Percentiles rank a stretch among this genome's conserved stretches.
Conservation (phyloP, 2,888 invertebrate species). For the Parnassius smintheus region DNA sequence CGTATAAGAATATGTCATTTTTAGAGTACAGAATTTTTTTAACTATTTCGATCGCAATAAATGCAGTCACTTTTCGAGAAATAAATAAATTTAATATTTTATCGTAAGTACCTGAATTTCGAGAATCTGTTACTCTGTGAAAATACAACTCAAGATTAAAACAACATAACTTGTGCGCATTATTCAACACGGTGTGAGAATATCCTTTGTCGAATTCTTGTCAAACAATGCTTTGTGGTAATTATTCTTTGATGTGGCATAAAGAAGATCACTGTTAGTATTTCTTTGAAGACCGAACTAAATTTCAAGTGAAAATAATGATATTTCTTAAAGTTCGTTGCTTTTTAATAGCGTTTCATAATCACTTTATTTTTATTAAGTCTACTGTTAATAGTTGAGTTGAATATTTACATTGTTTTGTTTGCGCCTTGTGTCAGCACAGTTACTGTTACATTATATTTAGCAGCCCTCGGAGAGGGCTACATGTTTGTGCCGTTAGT, state of each 20-base stretch:
- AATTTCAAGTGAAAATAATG: conserved; percentile 35
- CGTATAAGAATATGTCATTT: no score
- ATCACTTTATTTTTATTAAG: neutral
- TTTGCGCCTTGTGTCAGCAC: no score
- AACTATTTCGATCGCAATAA: no score
- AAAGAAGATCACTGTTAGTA: conserved; percentile 23
- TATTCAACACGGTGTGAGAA: conserved; percentile 32
- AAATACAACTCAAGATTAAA: conserved; percentile 13
- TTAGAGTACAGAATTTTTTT: no score
- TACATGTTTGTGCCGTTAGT: no score
- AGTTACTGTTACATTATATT: no score
- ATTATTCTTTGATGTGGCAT: conserved; percentile 41
- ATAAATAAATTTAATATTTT: no score
- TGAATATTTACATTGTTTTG: no score
- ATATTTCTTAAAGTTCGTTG: conserved; percentile 31
- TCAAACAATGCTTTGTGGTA: conserved; percentile 40
- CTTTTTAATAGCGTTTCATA: neutral
- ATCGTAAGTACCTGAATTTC: neutral
- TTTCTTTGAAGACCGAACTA: conserved; percentile 40
- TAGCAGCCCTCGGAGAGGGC: no score
- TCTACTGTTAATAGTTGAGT: neutral
- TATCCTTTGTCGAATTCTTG: conserved; percentile 44
- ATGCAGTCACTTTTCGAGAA: no score
- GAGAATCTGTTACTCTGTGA: conserved; percentile 5
- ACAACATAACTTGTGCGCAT: conserved; percentile 23